Conservation (phyloP, 2,797 vertebrate genomes). For the Lithobates pipiens region DNA sequence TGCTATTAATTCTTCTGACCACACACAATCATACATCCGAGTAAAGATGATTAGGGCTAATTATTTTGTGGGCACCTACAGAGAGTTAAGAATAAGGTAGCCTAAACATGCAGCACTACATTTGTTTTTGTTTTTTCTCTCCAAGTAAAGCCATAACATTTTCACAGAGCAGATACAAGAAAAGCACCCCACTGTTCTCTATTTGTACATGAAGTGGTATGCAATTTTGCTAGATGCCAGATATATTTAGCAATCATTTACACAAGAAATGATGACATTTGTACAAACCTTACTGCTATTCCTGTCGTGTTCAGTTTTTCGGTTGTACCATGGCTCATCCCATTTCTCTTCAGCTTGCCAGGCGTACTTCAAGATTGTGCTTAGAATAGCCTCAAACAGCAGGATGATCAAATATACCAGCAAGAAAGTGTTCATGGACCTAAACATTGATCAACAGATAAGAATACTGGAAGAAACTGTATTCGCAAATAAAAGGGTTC, state of each 20-base stretch:
- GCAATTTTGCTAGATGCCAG: neutral
- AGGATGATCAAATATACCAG: slow-evolving; percentile 95
- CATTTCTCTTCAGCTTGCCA: slow-evolving; percentile 94
- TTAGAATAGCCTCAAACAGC: slow-evolving; percentile 92
- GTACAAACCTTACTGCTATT: slow-evolving; percentile 93
- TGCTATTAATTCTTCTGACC: no score
- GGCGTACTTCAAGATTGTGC: slow-evolving; percentile 95
- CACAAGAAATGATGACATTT: neutral
- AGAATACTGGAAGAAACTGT: neutral
- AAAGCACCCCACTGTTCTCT: neutral
- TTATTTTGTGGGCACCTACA: no score
- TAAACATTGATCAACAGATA: slow-evolving; percentile 62
- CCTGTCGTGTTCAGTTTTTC: slow-evolving; percentile 91
- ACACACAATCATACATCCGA: no score
- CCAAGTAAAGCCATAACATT: neutral
- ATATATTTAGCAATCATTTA: neutral
- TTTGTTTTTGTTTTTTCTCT: no score
- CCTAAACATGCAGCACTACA: no score
- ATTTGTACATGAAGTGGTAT: neutral
- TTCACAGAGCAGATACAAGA: neutral
- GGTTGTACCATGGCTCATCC: slow-evolving; percentile 96
- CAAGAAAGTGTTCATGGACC: slow-evolving; percentile 98
- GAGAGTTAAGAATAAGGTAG: no score
- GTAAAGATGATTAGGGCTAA: no score
- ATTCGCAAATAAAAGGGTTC: no score